Percentiles rank a stretch among this genome's conserved stretches.
phyloP scores from a whole-genome alignment of 2,113 vertebrate species.

The Bettongia penicillata region DNA sequence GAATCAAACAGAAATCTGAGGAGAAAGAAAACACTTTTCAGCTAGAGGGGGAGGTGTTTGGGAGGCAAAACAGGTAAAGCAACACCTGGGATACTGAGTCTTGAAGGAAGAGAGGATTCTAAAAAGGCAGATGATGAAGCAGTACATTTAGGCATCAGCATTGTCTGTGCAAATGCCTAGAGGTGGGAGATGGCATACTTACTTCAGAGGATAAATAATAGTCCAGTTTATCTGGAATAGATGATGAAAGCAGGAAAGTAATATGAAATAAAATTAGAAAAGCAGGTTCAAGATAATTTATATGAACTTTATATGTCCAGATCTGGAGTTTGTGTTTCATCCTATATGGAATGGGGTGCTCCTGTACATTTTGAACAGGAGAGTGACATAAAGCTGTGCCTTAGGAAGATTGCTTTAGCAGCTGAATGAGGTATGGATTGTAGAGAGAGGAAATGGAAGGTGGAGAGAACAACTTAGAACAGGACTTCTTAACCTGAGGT shows the following conservation, averaged over 20 bases:
- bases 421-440: neutral
- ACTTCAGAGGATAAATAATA: neutral
- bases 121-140: neutral
- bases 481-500: neutral
- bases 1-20: neutral
- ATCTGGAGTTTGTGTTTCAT: neutral
- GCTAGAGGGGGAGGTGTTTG: neutral
- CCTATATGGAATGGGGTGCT: neutral
- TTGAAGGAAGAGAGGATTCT: neutral
- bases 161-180: neutral
- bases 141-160: neutral
- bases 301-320: neutral
- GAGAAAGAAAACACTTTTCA: neutral
- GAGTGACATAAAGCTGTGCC: neutral
- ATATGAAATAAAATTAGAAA: neutral
- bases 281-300: neutral
- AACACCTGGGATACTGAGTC: neutral
- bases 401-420: neutral
- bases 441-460: neutral
- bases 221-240: neutral
- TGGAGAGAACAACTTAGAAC: neutral
- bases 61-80: neutral
- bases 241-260: neutral
- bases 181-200: neutral
- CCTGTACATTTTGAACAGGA: neutral